Evolutionary conservation across 2,797 vertebrate species (phyloP).

Genomic region (Sebastes matsubarae): DNA sequence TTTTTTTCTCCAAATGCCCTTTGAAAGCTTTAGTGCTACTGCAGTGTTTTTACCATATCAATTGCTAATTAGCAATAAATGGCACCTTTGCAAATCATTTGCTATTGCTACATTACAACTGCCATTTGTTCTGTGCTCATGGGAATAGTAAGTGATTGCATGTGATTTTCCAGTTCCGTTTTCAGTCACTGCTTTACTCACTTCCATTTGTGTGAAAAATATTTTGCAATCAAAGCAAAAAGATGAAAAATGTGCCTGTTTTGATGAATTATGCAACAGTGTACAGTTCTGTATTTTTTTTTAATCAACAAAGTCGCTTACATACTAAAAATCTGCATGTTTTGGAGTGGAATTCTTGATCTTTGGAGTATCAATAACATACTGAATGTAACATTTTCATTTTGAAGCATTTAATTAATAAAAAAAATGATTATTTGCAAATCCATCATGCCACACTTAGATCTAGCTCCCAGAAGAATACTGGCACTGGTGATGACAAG

Average conservation of each 20-base stretch:
- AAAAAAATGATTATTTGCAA: not conserved
- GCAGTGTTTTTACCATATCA: conserved; percentile 28
- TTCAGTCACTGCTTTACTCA: conserved; percentile 17
- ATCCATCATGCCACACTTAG: not conserved
- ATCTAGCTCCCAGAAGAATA: not conserved
- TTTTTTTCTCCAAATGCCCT: conserved; percentile 46
- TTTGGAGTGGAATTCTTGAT: not conserved
- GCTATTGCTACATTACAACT: conserved; percentile 2
- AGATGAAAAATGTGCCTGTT: not conserved
- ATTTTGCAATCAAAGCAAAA: conserved; percentile 47
- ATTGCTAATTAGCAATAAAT: conserved; percentile 29
- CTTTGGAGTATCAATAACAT: not conserved
- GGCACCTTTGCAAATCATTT: conserved; percentile 31
- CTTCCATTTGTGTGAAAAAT: conserved; percentile 26
- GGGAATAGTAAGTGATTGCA: not conserved
- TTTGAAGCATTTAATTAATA: not conserved
- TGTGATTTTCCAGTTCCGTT: conserved; percentile 40
- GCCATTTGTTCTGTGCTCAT: not conserved
- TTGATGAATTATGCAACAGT: conserved; percentile 7
- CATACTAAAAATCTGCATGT: not conserved
- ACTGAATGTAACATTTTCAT: not conserved
- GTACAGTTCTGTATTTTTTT: conserved; percentile 6
- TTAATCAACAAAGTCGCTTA: conserved; percentile 1
- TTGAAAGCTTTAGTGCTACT: conserved; percentile 37
- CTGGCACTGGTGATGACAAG: not conserved